Evolutionary conservation across 1,140 invertebrate species (phyloP), one percentile per base, ranked within the genome.

Genomic region (Bombus sylvicola): DNA sequence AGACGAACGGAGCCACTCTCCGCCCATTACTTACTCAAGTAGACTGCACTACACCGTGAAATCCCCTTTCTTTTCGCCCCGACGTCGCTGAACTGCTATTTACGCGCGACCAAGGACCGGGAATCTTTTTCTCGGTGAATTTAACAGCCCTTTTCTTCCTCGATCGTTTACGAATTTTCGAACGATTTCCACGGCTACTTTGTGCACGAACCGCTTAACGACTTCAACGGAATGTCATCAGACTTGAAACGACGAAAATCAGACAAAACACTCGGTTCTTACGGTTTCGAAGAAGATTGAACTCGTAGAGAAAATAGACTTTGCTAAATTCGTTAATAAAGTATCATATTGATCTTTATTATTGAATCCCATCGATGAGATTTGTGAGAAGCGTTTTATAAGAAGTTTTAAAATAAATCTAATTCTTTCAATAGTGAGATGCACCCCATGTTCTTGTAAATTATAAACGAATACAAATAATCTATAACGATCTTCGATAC

Each of bases 21-120:
- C 83, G 78, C 59, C 83, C 83, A 85, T 85, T 85, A 85, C 83
- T 85, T 85, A 75, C 83, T 74, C 78, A 81, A 81, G 83, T 57
- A 81, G 83, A 81, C 78, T 78, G 71, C 71, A 72, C 78, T 81
- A 85, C 83, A 73, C 75, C 83, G 34, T 81, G 75, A 81, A 85
- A 85, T 85, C 71, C 59, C 57, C 64, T 83, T 81, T 75, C 57
- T 71, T 81, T 66, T 69, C 69, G 47, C 47, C 59, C 43, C 39
- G 13, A 71, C 77, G 25, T 85, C 83, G 76, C 47, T 85, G 68
- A 85, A 81, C 69, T 31, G 71, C 78, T 85, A 85, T 85, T 85
- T 85, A 81, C 78, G 71, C 43, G 69, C 78, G 8, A 81, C 77
- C 71, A 37, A 85, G 34, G 57, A 75, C 78, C 62, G 22, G 13